Conservation (phyloP, 2,797 vertebrate genomes). For the Hipposideros larvatus region DNA sequence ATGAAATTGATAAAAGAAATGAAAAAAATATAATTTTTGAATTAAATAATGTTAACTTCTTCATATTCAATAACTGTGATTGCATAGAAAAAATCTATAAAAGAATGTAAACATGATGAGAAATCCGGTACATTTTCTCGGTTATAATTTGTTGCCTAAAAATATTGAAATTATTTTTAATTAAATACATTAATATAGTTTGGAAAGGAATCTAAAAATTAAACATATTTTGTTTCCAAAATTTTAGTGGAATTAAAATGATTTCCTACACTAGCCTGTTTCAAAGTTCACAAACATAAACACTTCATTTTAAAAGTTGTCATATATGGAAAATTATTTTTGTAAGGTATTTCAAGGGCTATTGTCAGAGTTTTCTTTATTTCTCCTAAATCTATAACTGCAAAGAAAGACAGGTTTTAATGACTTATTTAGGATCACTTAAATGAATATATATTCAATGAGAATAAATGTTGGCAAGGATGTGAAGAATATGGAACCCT, state of each 20-base stretch:
- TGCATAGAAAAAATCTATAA: constrained; percentile 22
- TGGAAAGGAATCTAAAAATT: background rate
- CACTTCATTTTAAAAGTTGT: constrained; percentile 29
- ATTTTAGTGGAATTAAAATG: constrained; percentile 19
- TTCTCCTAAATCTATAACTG: background rate
- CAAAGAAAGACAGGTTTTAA: background rate
- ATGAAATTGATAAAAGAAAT: constrained; percentile 30
- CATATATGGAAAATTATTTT: background rate
- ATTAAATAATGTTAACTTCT: constrained; percentile 53
- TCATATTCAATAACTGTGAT: constrained; percentile 37
- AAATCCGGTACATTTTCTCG: constrained; percentile 25
- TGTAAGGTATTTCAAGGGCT: background rate
- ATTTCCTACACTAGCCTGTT: background rate
- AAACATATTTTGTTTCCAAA: background rate
- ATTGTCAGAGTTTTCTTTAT: background rate
- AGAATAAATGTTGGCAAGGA: background rate
- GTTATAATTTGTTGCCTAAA: background rate
- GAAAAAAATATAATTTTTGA: constrained; percentile 53
- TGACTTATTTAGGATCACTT: background rate
- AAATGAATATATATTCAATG: background rate
- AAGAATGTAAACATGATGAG: constrained; percentile 39
- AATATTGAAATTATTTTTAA: constrained; percentile 19
- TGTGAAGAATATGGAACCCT: background rate
- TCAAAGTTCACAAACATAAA: background rate
- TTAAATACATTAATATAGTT: constrained; percentile 5